A percentile compares a stretch with the other conserved stretches of the same genome.
These are phyloP conservation scores for Trachelus stipa DNA, from an alignment of 2,888 invertebrate species.

Conservation along the genomic window DNA sequence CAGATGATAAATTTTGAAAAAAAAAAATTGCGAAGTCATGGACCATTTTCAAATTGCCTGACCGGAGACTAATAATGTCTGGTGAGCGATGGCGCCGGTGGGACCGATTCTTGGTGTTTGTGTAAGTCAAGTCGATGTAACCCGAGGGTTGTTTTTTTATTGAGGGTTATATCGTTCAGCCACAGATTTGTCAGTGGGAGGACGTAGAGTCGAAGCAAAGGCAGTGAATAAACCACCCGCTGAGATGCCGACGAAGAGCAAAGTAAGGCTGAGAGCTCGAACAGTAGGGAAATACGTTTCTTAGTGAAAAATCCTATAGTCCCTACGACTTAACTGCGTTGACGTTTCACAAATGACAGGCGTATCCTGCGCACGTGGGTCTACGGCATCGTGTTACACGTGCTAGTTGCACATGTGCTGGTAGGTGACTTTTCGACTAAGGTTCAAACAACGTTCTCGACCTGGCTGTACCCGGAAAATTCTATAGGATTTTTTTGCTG, in stretches of 20 bases:
- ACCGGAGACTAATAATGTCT: neutral
- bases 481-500: no score
- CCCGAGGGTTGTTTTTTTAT: slow-evolving; percentile 30
- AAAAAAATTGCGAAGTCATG: neutral
- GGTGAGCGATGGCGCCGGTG: neutral
- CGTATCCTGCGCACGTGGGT: neutral
- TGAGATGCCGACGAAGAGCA: slow-evolving; percentile 9
- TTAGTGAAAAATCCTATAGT: neutral
- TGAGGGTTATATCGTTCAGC: slow-evolving; percentile 20
- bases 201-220: slow-evolving; percentile 38
- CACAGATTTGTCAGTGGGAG: slow-evolving; percentile 42
- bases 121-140: neutral
- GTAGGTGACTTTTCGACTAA: no score
- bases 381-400: neutral
- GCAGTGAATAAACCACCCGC: slow-evolving; percentile 39
- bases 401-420: neutral
- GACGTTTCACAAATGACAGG: neutral
- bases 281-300: neutral
- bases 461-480: no score
- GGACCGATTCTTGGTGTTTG: neutral
- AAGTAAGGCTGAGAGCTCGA: neutral
- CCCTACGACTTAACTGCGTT: neutral
- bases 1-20: neutral
- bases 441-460: no score
- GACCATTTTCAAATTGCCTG: neutral